A percentile compares a stretch with the other conserved stretches of the same genome.
Evolutionary conservation across 2,888 invertebrate species (phyloP).

Genomic region (Cephus runcator): DNA sequence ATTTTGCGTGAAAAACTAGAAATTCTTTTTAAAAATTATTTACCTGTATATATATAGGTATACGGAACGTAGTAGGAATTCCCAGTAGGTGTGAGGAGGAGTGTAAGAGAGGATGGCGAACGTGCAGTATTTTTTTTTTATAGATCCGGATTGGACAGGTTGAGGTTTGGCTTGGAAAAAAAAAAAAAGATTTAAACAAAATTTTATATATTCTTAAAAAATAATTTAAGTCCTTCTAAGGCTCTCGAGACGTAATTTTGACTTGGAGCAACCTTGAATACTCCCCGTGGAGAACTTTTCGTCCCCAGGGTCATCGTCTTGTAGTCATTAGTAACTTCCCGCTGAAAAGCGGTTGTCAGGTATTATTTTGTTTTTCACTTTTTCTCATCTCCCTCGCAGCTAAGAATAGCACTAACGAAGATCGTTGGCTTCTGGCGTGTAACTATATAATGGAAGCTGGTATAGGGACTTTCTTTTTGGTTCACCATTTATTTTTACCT

Average conservation of each 20-base stretch:
- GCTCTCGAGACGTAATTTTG: background rate
- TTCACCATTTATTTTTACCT: background rate
- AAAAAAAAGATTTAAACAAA: background rate
- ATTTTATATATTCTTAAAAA: background rate
- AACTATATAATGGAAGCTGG: background rate
- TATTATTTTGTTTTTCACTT: background rate
- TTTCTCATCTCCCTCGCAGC: background rate
- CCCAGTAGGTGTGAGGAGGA: too few species aligned
- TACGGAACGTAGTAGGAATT: background rate
- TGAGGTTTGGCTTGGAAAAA: too few species aligned
- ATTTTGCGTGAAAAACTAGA: background rate
- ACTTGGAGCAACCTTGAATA: background rate
- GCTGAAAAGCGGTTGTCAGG: background rate
- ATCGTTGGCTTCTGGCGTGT: background rate
- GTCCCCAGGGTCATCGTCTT: background rate
- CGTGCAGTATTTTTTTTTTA: too few species aligned
- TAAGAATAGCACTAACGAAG: background rate
- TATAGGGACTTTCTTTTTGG: background rate
- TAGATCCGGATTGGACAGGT: too few species aligned
- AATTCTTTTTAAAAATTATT: background rate
- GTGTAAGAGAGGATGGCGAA: too few species aligned
- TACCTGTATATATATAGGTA: background rate
- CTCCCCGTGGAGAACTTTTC: background rate
- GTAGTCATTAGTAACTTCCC: background rate
- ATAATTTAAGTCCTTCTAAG: background rate